Evolutionary conservation across 2,797 vertebrate species (phyloP), one percentile per base, ranked within the genome.

Genomic region (Myotis planiceps): DNA sequence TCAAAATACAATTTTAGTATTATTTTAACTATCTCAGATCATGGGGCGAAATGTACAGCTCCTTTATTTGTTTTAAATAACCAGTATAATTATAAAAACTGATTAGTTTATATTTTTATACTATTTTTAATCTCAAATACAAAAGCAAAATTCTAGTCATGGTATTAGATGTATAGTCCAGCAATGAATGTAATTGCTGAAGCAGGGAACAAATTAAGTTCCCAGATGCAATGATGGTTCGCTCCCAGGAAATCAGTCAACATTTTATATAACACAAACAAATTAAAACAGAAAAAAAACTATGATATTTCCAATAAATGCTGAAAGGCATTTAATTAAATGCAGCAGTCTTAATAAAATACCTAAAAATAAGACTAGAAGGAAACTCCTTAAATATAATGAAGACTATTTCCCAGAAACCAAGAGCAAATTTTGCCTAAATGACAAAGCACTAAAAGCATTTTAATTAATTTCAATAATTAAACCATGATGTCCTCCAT

Each of bases 1-100:
- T 95, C 39, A 63, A 83, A 80, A 75, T 80, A 78, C 55, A 68
- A 88, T 85, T 82, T 81, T 72, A 81, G 49, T 37, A 37, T 89
- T 60, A 75, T 65, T 80, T 80, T 32, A 88, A 55, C 65, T 83
- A 3, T 82, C 32, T 21, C 9, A 10, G 71, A 39, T 58, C 34
- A 71, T 5, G 51, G 6, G 1, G 5, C 18, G 12, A 23, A 65
- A 29, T 37, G 6, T 47, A 29, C 6, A 15, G 1, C 37, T 55
- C 53, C 39, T 85, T 55, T 6, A 47, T 79, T 72, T 80, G n/a
- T 88, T 78, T 84, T 65, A 75, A 80, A 85, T 42, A 82, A 60
- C 65, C 49, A 60, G 18, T 19, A 37, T 71, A 81, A 63, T 88
- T 86, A 75, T 55, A 32, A 81, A 93, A 88, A n/a, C 45, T 51